A percentile compares a stretch with the other conserved stretches of the same genome.
These are phyloP conservation scores for Oscheius sp. DNA, from an alignment of 2,888 invertebrate genomes.

Conservation along the genomic window DNA sequence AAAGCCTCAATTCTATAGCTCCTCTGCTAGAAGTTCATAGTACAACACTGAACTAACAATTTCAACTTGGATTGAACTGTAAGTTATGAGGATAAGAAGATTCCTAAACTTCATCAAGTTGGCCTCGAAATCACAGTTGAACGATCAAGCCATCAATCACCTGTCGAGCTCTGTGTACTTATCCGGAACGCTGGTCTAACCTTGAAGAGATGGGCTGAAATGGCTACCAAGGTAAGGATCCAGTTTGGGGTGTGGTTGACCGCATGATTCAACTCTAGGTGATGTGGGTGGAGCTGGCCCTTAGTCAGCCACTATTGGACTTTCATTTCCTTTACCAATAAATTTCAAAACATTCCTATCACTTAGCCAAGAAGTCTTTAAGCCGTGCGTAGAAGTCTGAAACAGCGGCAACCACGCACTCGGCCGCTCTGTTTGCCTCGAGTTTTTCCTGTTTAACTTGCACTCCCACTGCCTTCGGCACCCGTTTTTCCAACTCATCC, in stretches of 20 bases:
- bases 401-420: slow-evolving; percentile 25
- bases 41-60: no score
- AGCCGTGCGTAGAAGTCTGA: slow-evolving; percentile 16
- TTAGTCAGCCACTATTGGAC: background rate
- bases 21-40: no score
- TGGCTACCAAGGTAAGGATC: slow-evolving; percentile 11
- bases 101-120: no score
- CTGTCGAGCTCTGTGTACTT: no score
- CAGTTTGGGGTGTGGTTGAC: slow-evolving; percentile 23
- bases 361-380: background rate
- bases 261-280: slow-evolving; percentile 5
- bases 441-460: slow-evolving; percentile 31
- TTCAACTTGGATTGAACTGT: no score
- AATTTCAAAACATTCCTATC: background rate
- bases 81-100: no score
- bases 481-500: slow-evolving; percentile 19
- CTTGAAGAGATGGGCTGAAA: slow-evolving; percentile 8
- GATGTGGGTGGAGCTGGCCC: slow-evolving; percentile 10
- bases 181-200: slow-evolving; percentile 1
- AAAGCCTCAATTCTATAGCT: no score
- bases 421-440: slow-evolving; percentile 16
- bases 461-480: slow-evolving; percentile 23
- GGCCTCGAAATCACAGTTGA: background rate
- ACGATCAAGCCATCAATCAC: no score
- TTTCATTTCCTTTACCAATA: background rate